Base-by-base conservation (phyloP, 2,113 vertebrate species). In the Sciurus niger region DNA sequence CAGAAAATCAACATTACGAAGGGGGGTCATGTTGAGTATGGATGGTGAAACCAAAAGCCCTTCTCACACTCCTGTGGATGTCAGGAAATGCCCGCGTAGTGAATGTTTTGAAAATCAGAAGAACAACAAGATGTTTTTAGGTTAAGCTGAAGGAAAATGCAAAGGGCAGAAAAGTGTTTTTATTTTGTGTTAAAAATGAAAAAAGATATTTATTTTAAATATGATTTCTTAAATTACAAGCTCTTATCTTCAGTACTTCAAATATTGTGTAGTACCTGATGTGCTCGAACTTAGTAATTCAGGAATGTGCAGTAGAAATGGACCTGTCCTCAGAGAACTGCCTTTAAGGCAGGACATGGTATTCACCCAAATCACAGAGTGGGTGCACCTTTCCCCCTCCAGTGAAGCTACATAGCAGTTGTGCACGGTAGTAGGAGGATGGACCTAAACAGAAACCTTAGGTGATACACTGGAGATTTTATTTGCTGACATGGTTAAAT, bases 401-500 rank as follows among this genome's bases (percentile, higher is more conserved):
- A 4, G 16, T 34, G n/a, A 30, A 78, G 20, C 25, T 43, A 4
- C 12, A 1, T 5, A 24, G 8, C 7, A n/a, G 30, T 22, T 48
- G 6, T 30, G n/a, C 9, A 1, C 1, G 48, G 17, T 7, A 37
- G 40, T 37, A 9, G 3, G 63, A 6, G 2, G 12, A 43, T 8
- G 72, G 77, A 53, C n/a, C 25, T 55, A 63, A 2, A 51, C 28
- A 43, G 37, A 84, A 14, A 77, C 51, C 65, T 40, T 24, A 74
- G 28, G 76, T 55, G 22, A 89, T n/a, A 40, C 13, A 30, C 25
- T n/a, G 9, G 48, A 63, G 48, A 34, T 93, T 88, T 83, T 88
- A 53, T 87, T 85, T 89, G 58, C 28, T 67, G 51, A 32, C 43
- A 40, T 51, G 28, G 32, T 58, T 79, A 87, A 58, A 78, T 63